Percentiles rank a stretch among this genome's conserved stretches.
These are phyloP conservation scores for Drosophila stalkeri DNA, from an alignment of 2,888 invertebrate species.

Conservation along the genomic window DNA sequence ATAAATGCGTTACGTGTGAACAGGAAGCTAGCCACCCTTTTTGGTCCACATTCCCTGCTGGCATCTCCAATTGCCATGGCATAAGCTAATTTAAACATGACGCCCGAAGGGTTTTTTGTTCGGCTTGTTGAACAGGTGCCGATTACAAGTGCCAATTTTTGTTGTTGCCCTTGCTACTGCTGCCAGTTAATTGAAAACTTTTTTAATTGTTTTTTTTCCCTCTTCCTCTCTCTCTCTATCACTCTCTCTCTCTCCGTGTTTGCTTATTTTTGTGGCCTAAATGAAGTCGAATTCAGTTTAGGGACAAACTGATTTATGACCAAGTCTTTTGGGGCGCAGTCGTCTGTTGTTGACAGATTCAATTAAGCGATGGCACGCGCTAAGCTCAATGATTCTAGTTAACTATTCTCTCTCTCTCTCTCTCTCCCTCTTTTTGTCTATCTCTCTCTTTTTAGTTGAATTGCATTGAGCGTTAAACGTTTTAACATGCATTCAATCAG, in stretches of 20 bases:
- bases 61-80: constrained; percentile 18
- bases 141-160: constrained; percentile 77
- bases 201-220: constrained; percentile 68
- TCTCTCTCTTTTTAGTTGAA: constrained; percentile 7
- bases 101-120: constrained; percentile 48
- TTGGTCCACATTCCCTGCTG: background rate
- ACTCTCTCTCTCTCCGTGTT: background rate
- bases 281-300: constrained; percentile 55
- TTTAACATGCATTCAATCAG: constrained; percentile 25
- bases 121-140: constrained; percentile 78
- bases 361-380: constrained; percentile 63
- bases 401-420: background rate
- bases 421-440: background rate
- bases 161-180: background rate
- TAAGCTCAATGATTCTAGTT: constrained; percentile 2
- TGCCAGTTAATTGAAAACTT: constrained; percentile 78
- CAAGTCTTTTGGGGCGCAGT: constrained; percentile 25
- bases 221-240: too few species aligned
- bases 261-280: constrained; percentile 33
- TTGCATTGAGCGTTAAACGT: constrained; percentile 39
- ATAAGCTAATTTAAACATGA: constrained; percentile 56
- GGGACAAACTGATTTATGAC: constrained; percentile 64
- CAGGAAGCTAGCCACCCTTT: constrained; percentile 1
- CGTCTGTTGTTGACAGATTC: constrained; percentile 74
- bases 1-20: constrained; percentile 79